These are phyloP conservation scores for Ganaspis sp. DNA, from an alignment of 1,140 invertebrate genomes.

Conservation along the genomic window DNA sequence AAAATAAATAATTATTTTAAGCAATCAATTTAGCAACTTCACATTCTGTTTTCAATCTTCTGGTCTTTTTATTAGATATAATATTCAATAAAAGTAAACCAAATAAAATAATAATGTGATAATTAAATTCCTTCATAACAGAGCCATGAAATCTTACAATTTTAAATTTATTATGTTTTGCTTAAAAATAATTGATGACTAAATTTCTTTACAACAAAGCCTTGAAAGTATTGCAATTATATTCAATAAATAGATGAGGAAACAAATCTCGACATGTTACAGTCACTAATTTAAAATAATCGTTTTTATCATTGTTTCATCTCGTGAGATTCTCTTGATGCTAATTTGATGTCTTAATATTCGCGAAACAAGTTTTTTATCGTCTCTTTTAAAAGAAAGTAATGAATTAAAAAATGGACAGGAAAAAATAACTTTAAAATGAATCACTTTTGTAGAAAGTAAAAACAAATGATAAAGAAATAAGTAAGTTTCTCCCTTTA, in stretches of 20 bases:
- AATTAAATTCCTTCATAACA: too few relatives aligned
- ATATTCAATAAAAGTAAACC: too few relatives aligned
- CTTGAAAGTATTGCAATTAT: not conserved
- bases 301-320: not conserved
- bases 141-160: too few relatives aligned
- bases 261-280: not conserved
- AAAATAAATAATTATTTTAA: too few relatives aligned
- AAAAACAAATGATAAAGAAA: not conserved
- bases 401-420: not conserved
- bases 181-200: too few relatives aligned
- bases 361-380: constrained; percentile 1
- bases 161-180: too few relatives aligned
- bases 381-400: not conserved
- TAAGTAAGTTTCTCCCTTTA: too few relatives aligned
- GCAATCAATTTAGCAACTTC: too few relatives aligned
- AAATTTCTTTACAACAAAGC: too few relatives aligned
- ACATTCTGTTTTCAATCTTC: too few relatives aligned
- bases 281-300: not conserved
- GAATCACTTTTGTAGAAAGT: not conserved
- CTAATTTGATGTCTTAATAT: not conserved
- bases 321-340: not conserved
- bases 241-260: not conserved
- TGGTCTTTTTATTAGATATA: too few relatives aligned
- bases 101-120: too few relatives aligned
- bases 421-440: not conserved